These are phyloP conservation scores for Ceuthmochares aereus DNA, from an alignment of 2,113 vertebrate species.

Conservation along the genomic window DNA sequence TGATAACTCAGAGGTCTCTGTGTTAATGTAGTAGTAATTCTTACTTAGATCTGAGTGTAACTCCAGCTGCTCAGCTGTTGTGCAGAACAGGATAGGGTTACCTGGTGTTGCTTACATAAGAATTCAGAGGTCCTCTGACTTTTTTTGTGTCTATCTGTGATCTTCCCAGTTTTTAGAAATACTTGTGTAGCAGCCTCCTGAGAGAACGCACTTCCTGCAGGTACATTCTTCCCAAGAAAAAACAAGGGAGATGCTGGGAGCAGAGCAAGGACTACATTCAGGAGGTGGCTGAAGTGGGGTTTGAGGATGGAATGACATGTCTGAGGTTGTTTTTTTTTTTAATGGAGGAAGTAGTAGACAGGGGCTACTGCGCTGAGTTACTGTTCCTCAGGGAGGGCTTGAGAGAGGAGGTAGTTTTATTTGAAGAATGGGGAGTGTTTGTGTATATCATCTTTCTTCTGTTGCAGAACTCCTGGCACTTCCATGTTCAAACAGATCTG, in stretches of 20 bases:
- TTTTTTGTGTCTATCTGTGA: not conserved
- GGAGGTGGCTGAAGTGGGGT: not conserved
- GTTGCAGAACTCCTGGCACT: not conserved
- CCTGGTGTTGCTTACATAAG: not conserved
- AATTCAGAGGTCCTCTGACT: not conserved
- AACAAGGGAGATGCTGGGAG: not conserved
- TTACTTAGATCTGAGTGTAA: not conserved
- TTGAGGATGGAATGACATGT: not conserved
- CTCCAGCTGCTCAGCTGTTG: not conserved
- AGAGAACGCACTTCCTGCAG: accelerated
- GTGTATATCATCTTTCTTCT: not conserved
- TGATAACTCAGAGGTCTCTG: accelerated
- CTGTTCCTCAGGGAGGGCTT: not conserved
- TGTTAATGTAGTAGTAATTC: not conserved
- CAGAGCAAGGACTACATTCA: not conserved
- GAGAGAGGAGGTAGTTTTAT: not conserved
- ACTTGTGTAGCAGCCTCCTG: not conserved
- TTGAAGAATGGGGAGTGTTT: not conserved
- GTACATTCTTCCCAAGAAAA: not conserved
- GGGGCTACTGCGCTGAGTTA: not conserved
- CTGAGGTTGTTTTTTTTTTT: not conserved
- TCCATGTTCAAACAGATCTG: not conserved
- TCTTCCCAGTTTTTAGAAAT: not conserved
- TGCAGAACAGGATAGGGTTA: not conserved
- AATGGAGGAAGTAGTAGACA: not conserved